phyloP scores from a whole-genome alignment of 2,888 invertebrate species.

The Escarpia spicata region DNA sequence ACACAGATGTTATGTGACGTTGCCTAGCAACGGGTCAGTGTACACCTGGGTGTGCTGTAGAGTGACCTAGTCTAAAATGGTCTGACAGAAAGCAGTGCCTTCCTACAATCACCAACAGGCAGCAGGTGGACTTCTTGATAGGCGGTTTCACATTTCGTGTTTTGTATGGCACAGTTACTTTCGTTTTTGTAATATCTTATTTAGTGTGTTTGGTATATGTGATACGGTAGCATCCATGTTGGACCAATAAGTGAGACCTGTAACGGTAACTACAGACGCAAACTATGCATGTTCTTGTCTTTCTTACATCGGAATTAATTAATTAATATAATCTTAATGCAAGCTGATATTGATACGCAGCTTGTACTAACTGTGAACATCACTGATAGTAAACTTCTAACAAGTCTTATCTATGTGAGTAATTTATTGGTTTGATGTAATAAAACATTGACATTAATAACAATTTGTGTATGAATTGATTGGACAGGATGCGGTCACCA shows the following conservation, averaged over 20 bases:
- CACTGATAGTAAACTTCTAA: not conserved
- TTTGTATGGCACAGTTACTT: not conserved
- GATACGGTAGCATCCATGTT: not conserved
- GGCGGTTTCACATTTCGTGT: not conserved
- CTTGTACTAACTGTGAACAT: not conserved
- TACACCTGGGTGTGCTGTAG: not conserved
- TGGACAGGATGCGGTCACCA: not conserved
- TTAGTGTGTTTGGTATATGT: not conserved
- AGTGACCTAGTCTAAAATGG: not conserved
- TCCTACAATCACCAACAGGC: not conserved
- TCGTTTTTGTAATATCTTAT: not conserved
- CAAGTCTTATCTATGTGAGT: not conserved
- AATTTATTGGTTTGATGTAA: not conserved
- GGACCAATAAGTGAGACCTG: not conserved
- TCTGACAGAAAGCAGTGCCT: not conserved
- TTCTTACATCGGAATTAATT: not conserved
- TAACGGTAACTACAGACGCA: not conserved
- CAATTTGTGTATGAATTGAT: not conserved
- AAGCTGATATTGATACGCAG: not conserved
- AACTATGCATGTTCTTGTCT: not conserved
- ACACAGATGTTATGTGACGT: not conserved
- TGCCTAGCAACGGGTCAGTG: not conserved
- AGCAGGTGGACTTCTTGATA: not conserved
- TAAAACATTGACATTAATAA: constrained; percentile 8
- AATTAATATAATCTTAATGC: not conserved